These are phyloP conservation scores for Drosophila borealis DNA, from an alignment of 2,888 invertebrate genomes.

Conservation along the genomic window DNA sequence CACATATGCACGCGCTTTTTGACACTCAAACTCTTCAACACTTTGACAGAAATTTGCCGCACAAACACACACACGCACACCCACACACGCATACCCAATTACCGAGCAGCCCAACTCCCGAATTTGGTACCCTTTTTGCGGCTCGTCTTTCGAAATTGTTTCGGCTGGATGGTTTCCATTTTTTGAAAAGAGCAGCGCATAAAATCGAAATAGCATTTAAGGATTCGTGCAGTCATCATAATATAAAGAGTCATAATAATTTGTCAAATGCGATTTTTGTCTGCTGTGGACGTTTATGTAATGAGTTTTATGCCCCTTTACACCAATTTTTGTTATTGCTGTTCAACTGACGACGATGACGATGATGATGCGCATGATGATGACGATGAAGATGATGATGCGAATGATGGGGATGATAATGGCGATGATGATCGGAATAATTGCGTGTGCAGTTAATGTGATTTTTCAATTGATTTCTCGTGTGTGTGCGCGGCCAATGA, in stretches of 20 bases:
- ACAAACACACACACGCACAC: conserved; percentile 18
- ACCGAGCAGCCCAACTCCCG: conserved; percentile 15
- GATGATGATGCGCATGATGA: conserved; percentile 12
- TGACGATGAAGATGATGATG: conserved; percentile 15
- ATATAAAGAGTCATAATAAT: conserved; percentile 64
- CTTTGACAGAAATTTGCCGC: conserved; percentile 25
- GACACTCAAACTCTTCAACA: conserved; percentile 27
- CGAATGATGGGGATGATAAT: conserved; percentile 9
- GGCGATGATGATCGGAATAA: conserved; percentile 44
- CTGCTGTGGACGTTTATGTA: conserved; percentile 70
- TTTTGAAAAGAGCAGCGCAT: conserved; percentile 30
- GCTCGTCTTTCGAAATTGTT: conserved; percentile 50
- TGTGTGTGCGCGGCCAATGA: conserved; percentile 44
- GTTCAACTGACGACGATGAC: conserved; percentile 24
- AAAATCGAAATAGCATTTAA: conserved; percentile 58
- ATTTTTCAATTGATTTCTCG: conserved; percentile 69
- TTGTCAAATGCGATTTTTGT: conserved; percentile 70
- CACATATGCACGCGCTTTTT: conserved; percentile 10
- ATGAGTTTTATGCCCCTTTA: conserved; percentile 64
- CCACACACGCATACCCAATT: conserved; percentile 20
- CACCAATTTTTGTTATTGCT: conserved; percentile 39
- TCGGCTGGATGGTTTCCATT: conserved; percentile 35
- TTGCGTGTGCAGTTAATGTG: conserved; percentile 67
- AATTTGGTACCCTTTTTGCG: conserved; percentile 38
- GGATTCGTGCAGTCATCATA: conserved; percentile 43